A percentile compares a stretch with the other conserved stretches of the same genome.
phyloP scores from a whole-genome alignment of 2,888 invertebrate species.

The Syrista parreyssii region DNA sequence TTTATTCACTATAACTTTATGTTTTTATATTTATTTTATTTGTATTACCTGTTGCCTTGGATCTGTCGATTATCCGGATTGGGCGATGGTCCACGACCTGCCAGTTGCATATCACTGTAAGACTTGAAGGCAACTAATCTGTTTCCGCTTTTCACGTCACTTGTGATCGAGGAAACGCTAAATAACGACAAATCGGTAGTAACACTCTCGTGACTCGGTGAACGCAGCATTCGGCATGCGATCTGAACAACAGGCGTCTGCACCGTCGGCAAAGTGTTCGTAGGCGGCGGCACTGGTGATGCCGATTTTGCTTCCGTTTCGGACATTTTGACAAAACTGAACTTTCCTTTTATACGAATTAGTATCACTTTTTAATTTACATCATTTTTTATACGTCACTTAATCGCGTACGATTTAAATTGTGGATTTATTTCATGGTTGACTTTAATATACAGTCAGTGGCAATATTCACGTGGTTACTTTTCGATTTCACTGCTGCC shows the following conservation, averaged over 20 bases:
- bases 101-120: slow-evolving; percentile 67
- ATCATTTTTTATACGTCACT: neutral
- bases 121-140: slow-evolving; percentile 68
- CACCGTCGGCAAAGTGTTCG: slow-evolving; percentile 38
- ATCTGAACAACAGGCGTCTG: slow-evolving; percentile 69
- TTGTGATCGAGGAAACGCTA: slow-evolving; percentile 78
- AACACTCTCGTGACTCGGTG: slow-evolving; percentile 86
- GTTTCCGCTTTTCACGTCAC: slow-evolving; percentile 66
- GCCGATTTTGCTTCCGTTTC: slow-evolving; percentile 51
- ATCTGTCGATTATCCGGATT: slow-evolving; percentile 73
- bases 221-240: slow-evolving; percentile 76
- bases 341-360: neutral
- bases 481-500: neutral
- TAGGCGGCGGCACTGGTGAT: slow-evolving; percentile 42
- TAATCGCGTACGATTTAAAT: neutral
- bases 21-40: neutral
- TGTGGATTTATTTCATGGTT: neutral
- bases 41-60: slow-evolving; percentile 54
- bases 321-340: slow-evolving; percentile 41
- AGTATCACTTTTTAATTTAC: neutral
- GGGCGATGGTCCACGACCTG: slow-evolving; percentile 76
- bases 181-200: slow-evolving; percentile 85
- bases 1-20: neutral
- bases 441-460: neutral
- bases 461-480: neutral